Evolutionary conservation across 1,140 invertebrate genomes (phyloP).

Genomic region (Lepidotrigona ventralis): DNA sequence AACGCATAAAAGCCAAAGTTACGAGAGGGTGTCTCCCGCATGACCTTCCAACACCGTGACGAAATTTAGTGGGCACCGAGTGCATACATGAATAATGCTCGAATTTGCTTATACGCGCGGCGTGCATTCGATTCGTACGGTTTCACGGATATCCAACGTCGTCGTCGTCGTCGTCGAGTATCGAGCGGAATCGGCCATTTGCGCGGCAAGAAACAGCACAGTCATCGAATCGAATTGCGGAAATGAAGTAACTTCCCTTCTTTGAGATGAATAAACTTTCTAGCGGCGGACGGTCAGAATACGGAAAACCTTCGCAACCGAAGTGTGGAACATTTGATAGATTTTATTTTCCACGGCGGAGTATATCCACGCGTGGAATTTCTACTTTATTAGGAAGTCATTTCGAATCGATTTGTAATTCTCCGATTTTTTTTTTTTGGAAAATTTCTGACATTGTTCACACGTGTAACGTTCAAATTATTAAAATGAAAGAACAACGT

Average conservation of each 20-base stretch:
- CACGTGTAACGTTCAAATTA: too few relatives aligned
- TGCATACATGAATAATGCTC: constrained; percentile 75
- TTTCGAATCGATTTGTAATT: too few relatives aligned
- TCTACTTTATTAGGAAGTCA: neutral
- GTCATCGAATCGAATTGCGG: neutral
- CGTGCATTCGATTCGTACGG: constrained; percentile 36
- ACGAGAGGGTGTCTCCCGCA: constrained; percentile 67
- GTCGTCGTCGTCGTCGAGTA: neutral
- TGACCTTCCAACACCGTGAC: constrained; percentile 69
- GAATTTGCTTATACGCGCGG: constrained; percentile 64
- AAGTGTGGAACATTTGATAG: too few relatives aligned
- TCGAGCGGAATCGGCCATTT: constrained; percentile 1
- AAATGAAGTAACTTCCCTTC: neutral
- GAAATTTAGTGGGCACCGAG: constrained; percentile 74
- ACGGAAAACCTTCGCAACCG: neutral
- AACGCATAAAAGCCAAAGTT: constrained; percentile 72
- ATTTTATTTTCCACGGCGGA: too few relatives aligned
- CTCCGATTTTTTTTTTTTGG: too few relatives aligned
- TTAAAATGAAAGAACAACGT: too few relatives aligned
- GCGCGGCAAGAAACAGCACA: neutral
- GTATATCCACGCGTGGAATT: too few relatives aligned
- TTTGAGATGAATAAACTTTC: neutral
- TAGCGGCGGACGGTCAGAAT: neutral
- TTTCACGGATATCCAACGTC: neutral
- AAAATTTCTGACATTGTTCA: too few relatives aligned